Percentiles rank a stretch among this genome's conserved stretches.
Conservation (phyloP, 2,113 vertebrate genomes). For the Echinops telfairi region DNA sequence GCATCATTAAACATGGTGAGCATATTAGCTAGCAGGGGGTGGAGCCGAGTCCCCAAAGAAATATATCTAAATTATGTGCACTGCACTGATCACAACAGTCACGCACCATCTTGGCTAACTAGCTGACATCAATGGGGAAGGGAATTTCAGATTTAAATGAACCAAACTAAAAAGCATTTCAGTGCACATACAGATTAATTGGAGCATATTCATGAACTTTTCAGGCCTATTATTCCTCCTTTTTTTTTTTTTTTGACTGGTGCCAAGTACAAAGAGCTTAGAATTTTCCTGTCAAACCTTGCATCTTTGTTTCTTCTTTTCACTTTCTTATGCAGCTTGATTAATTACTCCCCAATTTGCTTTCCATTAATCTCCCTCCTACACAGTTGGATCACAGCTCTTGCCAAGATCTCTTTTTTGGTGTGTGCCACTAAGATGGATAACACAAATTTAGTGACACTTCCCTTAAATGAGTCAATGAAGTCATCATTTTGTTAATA, state of each 20-base stretch:
- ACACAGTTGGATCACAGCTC: constrained; percentile 80
- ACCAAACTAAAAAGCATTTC: constrained; percentile 89
- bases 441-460: constrained; percentile 75
- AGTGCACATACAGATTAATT: constrained; percentile 89
- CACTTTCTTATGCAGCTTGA: constrained; percentile 83
- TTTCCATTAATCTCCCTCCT: constrained; percentile 86
- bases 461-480: constrained; percentile 70
- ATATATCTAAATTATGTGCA: constrained; percentile 93
- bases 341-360: constrained; percentile 87
- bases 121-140: constrained; percentile 91
- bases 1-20: constrained; percentile 97
- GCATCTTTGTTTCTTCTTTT: constrained; percentile 80
- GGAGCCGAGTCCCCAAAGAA: constrained; percentile 93
- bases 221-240: constrained; percentile 80
- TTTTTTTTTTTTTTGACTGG: constrained; percentile 78
- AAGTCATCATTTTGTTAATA: constrained; percentile 70
- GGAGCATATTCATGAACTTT: constrained; percentile 87
- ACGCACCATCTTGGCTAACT: constrained; percentile 90
- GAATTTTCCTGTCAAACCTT: constrained; percentile 81
- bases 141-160: constrained; percentile 90
- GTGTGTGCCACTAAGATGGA: constrained; percentile 66
- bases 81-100: constrained; percentile 91
- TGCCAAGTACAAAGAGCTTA: constrained; percentile 83
- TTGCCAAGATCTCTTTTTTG: constrained; percentile 78
- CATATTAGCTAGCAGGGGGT: constrained; percentile 93